Base-by-base conservation (phyloP, 1,140 invertebrate species). In the Eulimnadia texana region DNA sequence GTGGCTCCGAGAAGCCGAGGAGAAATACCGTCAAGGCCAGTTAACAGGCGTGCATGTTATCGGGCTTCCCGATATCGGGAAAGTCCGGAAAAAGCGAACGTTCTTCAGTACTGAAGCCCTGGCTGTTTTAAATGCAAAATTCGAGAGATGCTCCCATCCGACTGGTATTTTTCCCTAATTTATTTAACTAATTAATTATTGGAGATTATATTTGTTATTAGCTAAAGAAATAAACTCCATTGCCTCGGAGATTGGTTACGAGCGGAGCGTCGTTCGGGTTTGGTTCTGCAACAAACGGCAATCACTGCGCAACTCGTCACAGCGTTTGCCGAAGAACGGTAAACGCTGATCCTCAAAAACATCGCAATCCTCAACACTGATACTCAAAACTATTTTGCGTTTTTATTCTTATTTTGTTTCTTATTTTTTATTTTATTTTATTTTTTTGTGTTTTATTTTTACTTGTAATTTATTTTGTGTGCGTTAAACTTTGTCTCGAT, bases 261-360 rank as follows among this genome's bases (percentile, higher is more conserved):
- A 98, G 70, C 79, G 93, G 60, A 94, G 98, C 80, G 94, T 98
- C 19, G 96, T 98, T 69, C 79, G 94, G 72, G 97, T 98, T 74
- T 98, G 94, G 94, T 98, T 98, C 75, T 98, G 94, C 75, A 98
- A 98, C 76, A 98, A 97, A 76, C 80, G 94, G 64, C 94, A 98
- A 63, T 59, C 56, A 47, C 58, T 59, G 49, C 33, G 33, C 33
- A 42, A 42, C 16, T 42, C 33, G 16, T 42, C 33, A 9, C 33
- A 42, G 33, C 33, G 33, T 42, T 42, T 42, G 16, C 6, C 33
- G 33, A 9, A 6, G 33, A 9, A 6, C 6, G 16, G 33, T 42
- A 42, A 42, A 42, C 33, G 16, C 6, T 42, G 6, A 9, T 16
- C 6, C 6, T 42, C 33, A 16, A 42, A 9, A 42, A 42, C 33